A percentile compares a stretch with the other conserved stretches of the same genome.
These are phyloP conservation scores for Apis dorsata DNA, from an alignment of 1,140 invertebrate genomes.

Conservation along the genomic window DNA sequence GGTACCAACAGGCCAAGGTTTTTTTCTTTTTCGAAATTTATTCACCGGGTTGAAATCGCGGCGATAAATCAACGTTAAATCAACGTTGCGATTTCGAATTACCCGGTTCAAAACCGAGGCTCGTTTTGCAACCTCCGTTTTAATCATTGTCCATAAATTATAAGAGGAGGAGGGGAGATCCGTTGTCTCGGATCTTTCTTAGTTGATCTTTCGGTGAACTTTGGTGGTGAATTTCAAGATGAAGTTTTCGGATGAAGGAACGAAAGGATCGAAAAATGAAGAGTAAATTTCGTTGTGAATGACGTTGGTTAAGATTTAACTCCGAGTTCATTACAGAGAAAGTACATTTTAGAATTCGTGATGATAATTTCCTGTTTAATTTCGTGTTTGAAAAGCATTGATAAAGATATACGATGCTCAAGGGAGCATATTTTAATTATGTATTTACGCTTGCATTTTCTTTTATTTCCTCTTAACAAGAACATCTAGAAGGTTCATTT, in stretches of 20 bases:
- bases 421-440: too few relatives aligned
- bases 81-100: background rate
- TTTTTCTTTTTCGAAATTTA: constrained; percentile 14
- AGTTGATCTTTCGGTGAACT: too few relatives aligned
- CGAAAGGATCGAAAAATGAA: background rate
- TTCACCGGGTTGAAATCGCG: constrained; percentile 13
- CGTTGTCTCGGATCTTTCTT: too few relatives aligned
- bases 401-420: background rate
- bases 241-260: too few relatives aligned
- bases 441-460: background rate
- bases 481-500: too few relatives aligned
- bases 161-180: too few relatives aligned
- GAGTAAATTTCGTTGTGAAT: background rate
- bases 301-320: background rate
- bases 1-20: background rate
- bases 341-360: background rate
- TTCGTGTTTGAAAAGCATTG: background rate
- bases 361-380: background rate
- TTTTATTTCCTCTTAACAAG: too few relatives aligned
- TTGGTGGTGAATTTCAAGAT: too few relatives aligned
- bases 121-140: background rate
- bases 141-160: background rate
- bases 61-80: constrained; percentile 11
- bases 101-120: too few relatives aligned
- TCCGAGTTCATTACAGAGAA: background rate